A percentile compares a stretch with the other conserved stretches of the same genome.
Conservation (phyloP, 2,113 vertebrate genomes). For the Barnardius zonarius region DNA sequence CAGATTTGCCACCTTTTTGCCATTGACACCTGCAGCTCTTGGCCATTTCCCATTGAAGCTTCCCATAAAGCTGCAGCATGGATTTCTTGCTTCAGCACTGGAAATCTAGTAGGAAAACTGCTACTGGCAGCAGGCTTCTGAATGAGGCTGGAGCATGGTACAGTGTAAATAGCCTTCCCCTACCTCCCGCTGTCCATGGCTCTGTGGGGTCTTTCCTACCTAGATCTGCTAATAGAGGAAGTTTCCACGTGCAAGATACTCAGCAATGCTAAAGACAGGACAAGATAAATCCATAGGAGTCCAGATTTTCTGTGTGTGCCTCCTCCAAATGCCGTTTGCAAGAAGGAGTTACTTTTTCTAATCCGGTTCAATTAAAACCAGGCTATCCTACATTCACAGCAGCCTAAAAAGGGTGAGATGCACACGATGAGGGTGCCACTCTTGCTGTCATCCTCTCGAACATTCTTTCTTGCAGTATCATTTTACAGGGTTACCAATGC, state of each 20-base stretch:
- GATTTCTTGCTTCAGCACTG: neutral
- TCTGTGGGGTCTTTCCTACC: neutral
- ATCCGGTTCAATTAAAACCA: neutral
- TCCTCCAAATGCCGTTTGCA: neutral
- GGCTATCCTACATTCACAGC: neutral
- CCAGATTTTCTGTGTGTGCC: neutral
- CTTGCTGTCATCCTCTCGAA: neutral
- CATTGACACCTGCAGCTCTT: neutral
- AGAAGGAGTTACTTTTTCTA: neutral
- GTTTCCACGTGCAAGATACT: neutral
- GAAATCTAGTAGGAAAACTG: neutral
- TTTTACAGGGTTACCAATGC: neutral
- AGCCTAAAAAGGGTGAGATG: neutral
- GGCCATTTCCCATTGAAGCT: neutral
- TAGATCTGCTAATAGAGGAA: neutral
- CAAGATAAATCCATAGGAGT: neutral
- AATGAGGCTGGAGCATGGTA: neutral
- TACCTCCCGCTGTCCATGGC: neutral
- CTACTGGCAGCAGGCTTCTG: neutral
- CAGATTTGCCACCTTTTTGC: neutral
- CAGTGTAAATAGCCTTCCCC: neutral
- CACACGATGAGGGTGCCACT: too few relatives aligned
- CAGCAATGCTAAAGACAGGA: neutral
- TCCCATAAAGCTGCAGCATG: neutral
- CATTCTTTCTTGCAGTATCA: neutral